Base-by-base conservation (phyloP, 2,888 invertebrate genomes). In the Periphyllus acericola region DNA sequence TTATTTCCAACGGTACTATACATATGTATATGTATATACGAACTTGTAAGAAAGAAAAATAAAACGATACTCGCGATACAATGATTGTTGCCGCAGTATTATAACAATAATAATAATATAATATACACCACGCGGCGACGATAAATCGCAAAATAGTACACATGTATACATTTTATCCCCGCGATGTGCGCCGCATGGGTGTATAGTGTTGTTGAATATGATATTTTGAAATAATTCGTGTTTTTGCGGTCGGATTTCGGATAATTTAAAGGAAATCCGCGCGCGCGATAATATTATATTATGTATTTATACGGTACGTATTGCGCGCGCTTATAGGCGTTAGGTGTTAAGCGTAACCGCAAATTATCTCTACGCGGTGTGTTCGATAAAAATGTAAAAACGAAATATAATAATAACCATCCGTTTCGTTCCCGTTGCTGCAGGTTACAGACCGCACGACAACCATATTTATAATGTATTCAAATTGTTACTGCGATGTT, bases 381-480 rank as follows among this genome's bases (percentile, higher is more conserved):
- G 36, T 80, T 66, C 32, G n/a, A 80, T 36, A 60, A 80, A 60
- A 60, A 34, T 34, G 34, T 36, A 34, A 80, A 68, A 40, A 29
- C 32, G 29, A 72, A 72, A 72, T 72, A 25, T 19, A 34, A 34
- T 72, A 32, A 72, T 72, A 72, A 72, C 34, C 17, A 29, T 32
- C 32, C 72, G 60, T 60, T 60, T 25, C 25, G 21, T 60, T 60
- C 25, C 60, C 66, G 36, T 66, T 29, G 40, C 40, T 36, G 68
- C 40, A 19, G 68, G 34, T 21, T 40, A 29, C 81, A 72, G 32
- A 72, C 72, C 40, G 40, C 82, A 71, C 68, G 29, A 40, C n/a
- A 66, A 36, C 46, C 36, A 19, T 80, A 36, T 34, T n/a, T 40
- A 80, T 68, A 68, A 82, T 72, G 36, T 74, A 81, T 81, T 81